These are phyloP conservation scores for Syngnathus acus DNA, from an alignment of 2,797 vertebrate genomes.

Conservation along the genomic window DNA sequence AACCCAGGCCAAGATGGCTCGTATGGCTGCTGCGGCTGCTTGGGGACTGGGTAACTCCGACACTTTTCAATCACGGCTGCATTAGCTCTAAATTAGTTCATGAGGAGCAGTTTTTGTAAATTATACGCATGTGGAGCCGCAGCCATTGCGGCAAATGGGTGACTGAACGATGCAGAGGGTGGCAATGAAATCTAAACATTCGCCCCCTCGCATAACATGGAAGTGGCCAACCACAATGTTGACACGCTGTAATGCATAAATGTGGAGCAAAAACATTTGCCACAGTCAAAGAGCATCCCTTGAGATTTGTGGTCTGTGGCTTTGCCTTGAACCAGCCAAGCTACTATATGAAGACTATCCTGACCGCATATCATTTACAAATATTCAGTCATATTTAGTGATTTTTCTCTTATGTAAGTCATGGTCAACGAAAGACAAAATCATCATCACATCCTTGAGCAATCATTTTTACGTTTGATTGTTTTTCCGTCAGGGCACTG, in stretches of 20 bases:
- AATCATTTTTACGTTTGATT: neutral
- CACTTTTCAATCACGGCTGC: neutral
- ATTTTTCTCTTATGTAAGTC: neutral
- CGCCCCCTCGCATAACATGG: conserved; percentile 24
- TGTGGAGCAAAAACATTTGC: conserved; percentile 33
- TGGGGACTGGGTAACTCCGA: conserved; percentile 86
- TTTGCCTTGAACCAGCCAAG: conserved; percentile 15
- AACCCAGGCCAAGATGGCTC: conserved; percentile 96
- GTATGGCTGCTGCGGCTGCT: conserved; percentile 96
- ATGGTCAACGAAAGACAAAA: neutral
- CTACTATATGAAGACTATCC: conserved; percentile 3
- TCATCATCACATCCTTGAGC: conserved; percentile 2
- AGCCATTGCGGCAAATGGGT: neutral
- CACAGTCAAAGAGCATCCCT: conserved; percentile 17
- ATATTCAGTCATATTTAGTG: neutral
- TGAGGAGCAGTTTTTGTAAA: neutral
- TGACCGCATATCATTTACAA: neutral
- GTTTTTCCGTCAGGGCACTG: conserved; percentile 78
- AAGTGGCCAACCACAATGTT: conserved; percentile 40
- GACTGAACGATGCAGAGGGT: neutral
- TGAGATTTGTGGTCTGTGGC: conserved; percentile 27
- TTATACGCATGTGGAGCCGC: neutral
- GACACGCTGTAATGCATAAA: conserved; percentile 27
- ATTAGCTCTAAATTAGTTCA: neutral
- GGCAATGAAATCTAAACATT: conserved; percentile 17